phyloP scores from a whole-genome alignment of 2,888 invertebrate species.

The Nemapogon koenigi region DNA sequence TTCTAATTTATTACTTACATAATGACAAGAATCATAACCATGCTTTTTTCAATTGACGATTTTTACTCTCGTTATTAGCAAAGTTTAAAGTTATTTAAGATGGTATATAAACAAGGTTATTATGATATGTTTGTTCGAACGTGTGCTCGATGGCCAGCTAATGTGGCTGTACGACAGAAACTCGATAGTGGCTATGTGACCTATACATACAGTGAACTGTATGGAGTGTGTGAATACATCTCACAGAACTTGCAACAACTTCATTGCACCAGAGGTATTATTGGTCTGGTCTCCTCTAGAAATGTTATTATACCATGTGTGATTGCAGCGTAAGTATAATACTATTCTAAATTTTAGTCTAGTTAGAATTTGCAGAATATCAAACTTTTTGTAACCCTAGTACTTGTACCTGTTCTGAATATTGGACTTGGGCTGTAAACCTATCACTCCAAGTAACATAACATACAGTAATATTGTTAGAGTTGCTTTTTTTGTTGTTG shows the following conservation, averaged over 20 bases:
- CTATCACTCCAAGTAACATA: no score
- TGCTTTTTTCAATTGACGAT: no score
- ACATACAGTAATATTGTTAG: no score
- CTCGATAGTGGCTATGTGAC: slow-evolving; percentile 31
- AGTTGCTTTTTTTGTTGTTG: no score
- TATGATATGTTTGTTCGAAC: slow-evolving; percentile 48
- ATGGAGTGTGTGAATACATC: slow-evolving; percentile 50
- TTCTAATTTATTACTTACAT: no score
- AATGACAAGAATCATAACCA: no score
- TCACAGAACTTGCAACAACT: slow-evolving; percentile 43
- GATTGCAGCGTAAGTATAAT: slow-evolving; percentile 57
- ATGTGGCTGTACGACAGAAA: slow-evolving; percentile 37
- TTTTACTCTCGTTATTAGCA: no score
- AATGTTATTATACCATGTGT: slow-evolving; percentile 59
- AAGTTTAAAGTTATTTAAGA: slow-evolving; percentile 15
- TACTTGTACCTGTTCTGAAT: no score
- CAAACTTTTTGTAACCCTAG: no score
- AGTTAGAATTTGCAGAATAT: no score
- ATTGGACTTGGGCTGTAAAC: no score
- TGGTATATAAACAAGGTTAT: slow-evolving; percentile 38
- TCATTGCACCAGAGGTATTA: slow-evolving; percentile 36
- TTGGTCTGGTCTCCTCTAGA: slow-evolving; percentile 56
- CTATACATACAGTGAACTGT: slow-evolving; percentile 50
- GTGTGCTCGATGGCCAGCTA: slow-evolving; percentile 40
- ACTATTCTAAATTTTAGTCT: no score